Base-by-base conservation (phyloP, 2,113 vertebrate genomes). In the Amia ocellicauda region DNA sequence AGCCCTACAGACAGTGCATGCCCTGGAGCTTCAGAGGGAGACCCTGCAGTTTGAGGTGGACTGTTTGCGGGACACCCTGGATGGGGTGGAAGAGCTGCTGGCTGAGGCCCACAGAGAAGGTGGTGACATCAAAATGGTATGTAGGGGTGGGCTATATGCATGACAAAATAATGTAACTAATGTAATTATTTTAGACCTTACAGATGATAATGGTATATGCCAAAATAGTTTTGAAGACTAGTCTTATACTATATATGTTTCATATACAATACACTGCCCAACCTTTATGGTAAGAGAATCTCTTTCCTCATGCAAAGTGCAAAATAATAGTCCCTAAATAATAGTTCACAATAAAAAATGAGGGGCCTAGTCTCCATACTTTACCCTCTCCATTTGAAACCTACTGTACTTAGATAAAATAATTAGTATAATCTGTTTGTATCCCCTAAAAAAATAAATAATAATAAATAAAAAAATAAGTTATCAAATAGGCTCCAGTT, bases 1-100 rank as follows among this genome's bases (percentile, higher is more conserved):
- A 67, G 83, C 74, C 59, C 68, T 89, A 64, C 82, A 83, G 76
- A 86, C 88, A 72, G 67, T 89, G 70, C 81, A 74, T 63, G 76
- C 76, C 54, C 67, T 89, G 72, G 87, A 88, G 77, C 75, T 89
- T 3, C 83, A 86, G 77, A 80, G 85, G 58, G 87, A 86, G 59
- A 53, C 76, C 45, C 73, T 89, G 72, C 68, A 87, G 69, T 89
- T 90, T 79, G 86, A 90, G 81, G 85, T 89, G 79, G 86, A 88
- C 10, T 77, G 84, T 49, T 79, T 90, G 68, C 87, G 88, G 76
- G 89, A 90, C 62, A 74, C 83, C 1, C 77, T 90, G 63, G 85
- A 86, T 78, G 69, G 84, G 23, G 78, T 84, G 1, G 89, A 90
- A 69, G 89, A 89, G 81, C 76, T 84, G 77, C 85, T 89, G 57